Evolutionary conservation across 2,888 invertebrate species (phyloP), one percentile per base, ranked within the genome.

Genomic region (Zygogramma bicolorata): DNA sequence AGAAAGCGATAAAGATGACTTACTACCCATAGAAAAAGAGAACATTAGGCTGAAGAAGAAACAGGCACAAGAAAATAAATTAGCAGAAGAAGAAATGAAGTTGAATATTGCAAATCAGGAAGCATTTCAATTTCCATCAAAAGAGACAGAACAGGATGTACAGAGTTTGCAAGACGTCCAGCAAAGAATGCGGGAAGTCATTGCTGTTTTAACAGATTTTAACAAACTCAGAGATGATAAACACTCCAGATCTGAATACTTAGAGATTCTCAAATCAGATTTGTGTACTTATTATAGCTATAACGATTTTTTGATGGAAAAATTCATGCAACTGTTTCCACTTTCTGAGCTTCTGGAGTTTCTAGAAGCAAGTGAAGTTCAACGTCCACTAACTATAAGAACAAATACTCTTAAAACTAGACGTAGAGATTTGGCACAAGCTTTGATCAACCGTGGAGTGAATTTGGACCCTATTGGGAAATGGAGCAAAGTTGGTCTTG

Each of bases 401-500:
- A 96, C 98, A 0, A 99, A 99, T 85, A 97, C 96, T 67, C 89
- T 99, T 40, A 99, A 98, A 88, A 95, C 95, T 0, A 90, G 99
- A 67, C 89, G 98, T 77, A 90, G 97, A 70, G 98, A 98, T 87
- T 89, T 99, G 71, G 98, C 98, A 3, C 97, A 97, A 83, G 94
- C 97, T 13, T 89, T 99, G 49, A 99, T 99, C 68, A 96, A 96
- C 84, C 91, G 99, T 82, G 99, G 99, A 22, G 97, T 99, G 0
- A 99, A 99, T 89, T 90, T 99, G 76, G 99, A 99, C 88, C 98
- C 99, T 0, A 91, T 99, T 69, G 99, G 98, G 4, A 97, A 98
- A 86, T 99, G 99, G 99, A 97, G 97, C 60, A 99, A 98, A 89
- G 96, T 98, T 20, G 99, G 99, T 10, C 89, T 99, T 34, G 97